Evolutionary conservation across 1,140 invertebrate species (phyloP), one percentile per base, ranked within the genome.

Genomic region (Cydia splendana): DNA sequence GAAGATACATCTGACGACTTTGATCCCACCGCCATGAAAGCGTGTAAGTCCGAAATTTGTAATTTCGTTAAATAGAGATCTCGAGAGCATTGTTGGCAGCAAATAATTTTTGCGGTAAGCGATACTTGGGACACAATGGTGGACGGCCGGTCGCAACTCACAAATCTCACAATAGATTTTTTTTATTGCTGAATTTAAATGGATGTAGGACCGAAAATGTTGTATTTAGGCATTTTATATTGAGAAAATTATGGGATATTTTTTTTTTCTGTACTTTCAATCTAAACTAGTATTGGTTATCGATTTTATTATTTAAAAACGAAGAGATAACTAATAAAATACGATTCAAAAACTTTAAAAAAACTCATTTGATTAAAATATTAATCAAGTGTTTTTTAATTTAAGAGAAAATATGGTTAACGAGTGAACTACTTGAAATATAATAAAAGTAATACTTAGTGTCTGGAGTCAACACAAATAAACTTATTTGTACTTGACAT

Each of bases 61-160:
- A 89, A 92, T 91, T 88, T 89, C 79, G 84, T 92, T 92, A 90
- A 92, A 91, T 88, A 86, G 88, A 88, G 85, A 87, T 83, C 84
- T 86, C 79, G 30, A 76, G 77, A 77, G 80, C 80, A 86, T 90
- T 90, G 87, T 90, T 77, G 81, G 67, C 75, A 48, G 75, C 80
- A 81, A 85, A 87, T 90, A 90, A 89, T 88, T 91, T 89, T 79
- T 92, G 90, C 84, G 90, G 90, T 91, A 91, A 90, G 76, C 84
- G 89, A 92, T 91, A 90, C 86, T 85, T 81, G 79, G 65, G 7
- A 73, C 48, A 91, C 86, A 91, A 90, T 87, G 65, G 84, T 1
- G 84, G 88, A 87, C 88, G 85, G 38, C 18, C 67, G 38, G 20
- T 71, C 9, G 67, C 67, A 18, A 38, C n/a, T n/a, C 9, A 71